Percentiles rank a stretch among this genome's conserved stretches.
phyloP scores from a whole-genome alignment of 2,113 vertebrate genomes.

The Pachyramphus minor region DNA sequence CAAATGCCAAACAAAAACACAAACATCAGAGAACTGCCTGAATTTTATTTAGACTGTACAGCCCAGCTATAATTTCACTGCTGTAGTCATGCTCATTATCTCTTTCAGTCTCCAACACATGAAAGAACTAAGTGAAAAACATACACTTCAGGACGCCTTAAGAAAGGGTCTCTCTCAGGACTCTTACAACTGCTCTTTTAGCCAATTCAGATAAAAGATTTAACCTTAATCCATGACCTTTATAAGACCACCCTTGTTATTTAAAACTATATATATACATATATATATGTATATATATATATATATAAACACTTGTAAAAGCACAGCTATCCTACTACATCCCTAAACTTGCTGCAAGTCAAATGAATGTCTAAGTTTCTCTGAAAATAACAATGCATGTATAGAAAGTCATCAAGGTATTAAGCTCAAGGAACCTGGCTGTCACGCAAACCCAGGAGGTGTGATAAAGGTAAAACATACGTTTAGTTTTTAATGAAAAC shows the following conservation, averaged over 20 bases:
- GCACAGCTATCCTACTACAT: background rate
- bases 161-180: background rate
- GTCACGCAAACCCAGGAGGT: rapidly evolving
- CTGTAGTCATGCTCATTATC: background rate
- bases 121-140: background rate
- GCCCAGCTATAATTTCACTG: background rate
- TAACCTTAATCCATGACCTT: background rate
- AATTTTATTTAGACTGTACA: background rate
- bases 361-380: background rate
- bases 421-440: background rate
- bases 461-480: rapidly evolving
- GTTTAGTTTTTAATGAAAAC: background rate
- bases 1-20: background rate
- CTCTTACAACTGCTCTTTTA: background rate
- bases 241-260: background rate
- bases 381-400: background rate
- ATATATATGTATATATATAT: too few relatives aligned
- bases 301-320: rapidly evolving
- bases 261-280: background rate
- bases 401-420: background rate
- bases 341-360: background rate
- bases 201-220: background rate
- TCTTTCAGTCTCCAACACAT: background rate
- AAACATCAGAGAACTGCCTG: rapidly evolving
- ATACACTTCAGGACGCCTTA: rapidly evolving